Evolutionary conservation across 2,888 invertebrate species (phyloP).

Genomic region (Sesamia inferens): DNA sequence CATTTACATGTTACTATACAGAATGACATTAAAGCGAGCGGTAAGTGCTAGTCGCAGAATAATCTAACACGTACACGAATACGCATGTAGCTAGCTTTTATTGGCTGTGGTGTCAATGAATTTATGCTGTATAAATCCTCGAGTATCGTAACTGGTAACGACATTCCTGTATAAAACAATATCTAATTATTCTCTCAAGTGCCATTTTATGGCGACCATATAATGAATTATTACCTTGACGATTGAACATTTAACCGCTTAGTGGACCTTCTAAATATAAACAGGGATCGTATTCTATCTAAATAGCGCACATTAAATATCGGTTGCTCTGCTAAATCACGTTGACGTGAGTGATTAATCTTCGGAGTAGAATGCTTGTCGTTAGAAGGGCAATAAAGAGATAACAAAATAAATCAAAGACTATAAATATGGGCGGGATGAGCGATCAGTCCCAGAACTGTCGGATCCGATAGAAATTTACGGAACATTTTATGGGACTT

Average conservation of each 20-base stretch:
- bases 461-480: constrained; percentile 84
- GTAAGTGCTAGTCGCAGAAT: constrained; percentile 63
- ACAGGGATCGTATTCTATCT: constrained; percentile 84
- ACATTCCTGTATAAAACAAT: constrained; percentile 66
- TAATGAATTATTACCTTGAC: constrained; percentile 76
- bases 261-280: constrained; percentile 85
- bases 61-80: constrained; percentile 66
- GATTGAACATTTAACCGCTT: constrained; percentile 82
- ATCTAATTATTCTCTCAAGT: constrained; percentile 68
- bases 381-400: constrained; percentile 89
- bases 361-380: constrained; percentile 88
- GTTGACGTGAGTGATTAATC: constrained; percentile 89
- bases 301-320: constrained; percentile 88
- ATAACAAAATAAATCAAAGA: constrained; percentile 90
- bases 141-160: constrained; percentile 59
- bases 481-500: constrained; percentile 84
- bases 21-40: constrained; percentile 61
- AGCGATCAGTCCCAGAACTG: constrained; percentile 87
- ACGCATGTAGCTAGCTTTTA: constrained; percentile 65
- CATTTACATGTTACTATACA: constrained; percentile 24
- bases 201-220: constrained; percentile 64
- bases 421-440: constrained; percentile 87
- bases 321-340: constrained; percentile 89
- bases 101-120: constrained; percentile 51
- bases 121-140: constrained; percentile 55